phyloP scores from a whole-genome alignment of 2,113 vertebrate species.

The Macquaria ambigua region DNA sequence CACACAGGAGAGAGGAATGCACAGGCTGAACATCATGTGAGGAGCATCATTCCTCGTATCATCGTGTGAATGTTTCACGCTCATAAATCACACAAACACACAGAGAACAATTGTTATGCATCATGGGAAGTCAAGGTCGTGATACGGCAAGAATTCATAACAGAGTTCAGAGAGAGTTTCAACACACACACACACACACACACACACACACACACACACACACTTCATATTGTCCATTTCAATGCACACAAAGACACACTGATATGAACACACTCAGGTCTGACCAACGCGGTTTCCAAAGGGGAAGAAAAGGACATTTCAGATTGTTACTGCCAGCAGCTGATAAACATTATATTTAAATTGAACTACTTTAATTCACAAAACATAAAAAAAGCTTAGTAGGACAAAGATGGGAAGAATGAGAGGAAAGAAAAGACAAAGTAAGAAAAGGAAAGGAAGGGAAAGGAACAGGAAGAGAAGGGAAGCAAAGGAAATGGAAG shows the following conservation, averaged over 20 bases:
- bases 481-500: not conserved
- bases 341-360: not conserved
- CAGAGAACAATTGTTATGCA: constrained; percentile 40
- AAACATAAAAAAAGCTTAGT: too few relatives aligned
- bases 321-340: not conserved
- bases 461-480: too few relatives aligned
- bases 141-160: constrained; percentile 46
- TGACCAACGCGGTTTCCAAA: not conserved
- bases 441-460: too few relatives aligned
- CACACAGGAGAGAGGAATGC: constrained; percentile 20
- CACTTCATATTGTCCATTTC: not conserved
- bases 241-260: constrained; percentile 20
- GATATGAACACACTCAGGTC: not conserved
- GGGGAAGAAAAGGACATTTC: not conserved
- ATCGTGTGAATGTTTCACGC: constrained; percentile 23
- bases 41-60: constrained; percentile 33
- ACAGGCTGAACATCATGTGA: constrained; percentile 52
- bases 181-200: constrained; percentile 19
- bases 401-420: not conserved
- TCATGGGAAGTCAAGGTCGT: constrained; percentile 45
- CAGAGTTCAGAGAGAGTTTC: not conserved
- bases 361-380: not conserved
- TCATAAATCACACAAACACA: constrained; percentile 3
- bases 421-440: not conserved
- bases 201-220: constrained; percentile 24